A percentile compares a stretch with the other conserved stretches of the same genome.
These are phyloP conservation scores for Heliconius cydno DNA, from an alignment of 2,888 invertebrate species.

Conservation along the genomic window DNA sequence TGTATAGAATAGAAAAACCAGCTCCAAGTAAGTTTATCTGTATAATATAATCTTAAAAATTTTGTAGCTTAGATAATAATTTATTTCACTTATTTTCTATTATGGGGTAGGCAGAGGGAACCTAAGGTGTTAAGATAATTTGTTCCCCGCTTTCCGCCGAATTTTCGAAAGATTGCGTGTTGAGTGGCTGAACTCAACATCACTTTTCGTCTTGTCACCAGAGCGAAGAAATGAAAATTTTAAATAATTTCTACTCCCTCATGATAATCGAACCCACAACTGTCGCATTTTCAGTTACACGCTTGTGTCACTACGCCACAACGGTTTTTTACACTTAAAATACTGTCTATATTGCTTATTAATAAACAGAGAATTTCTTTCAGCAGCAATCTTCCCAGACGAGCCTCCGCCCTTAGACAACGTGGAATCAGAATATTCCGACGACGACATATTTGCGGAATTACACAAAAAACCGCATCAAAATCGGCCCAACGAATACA, in stretches of 20 bases:
- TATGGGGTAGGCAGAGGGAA: not conserved
- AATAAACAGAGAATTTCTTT: constrained; percentile 9
- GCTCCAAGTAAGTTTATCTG: constrained; percentile 56
- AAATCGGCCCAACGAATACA: constrained; percentile 39
- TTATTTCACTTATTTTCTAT: not conserved
- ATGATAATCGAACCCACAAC: too few relatives aligned
- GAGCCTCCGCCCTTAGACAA: constrained; percentile 82
- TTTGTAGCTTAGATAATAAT: not conserved
- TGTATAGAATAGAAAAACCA: constrained; percentile 77
- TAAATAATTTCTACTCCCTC: too few relatives aligned
- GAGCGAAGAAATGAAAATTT: too few relatives aligned
- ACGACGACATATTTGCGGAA: constrained; percentile 70
- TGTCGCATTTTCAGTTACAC: too few relatives aligned
- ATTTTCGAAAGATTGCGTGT: not conserved
- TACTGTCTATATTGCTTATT: not conserved
- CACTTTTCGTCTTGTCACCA: too few relatives aligned
- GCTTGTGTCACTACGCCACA: too few relatives aligned
- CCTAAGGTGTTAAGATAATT: not conserved
- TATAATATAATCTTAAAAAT: not conserved
- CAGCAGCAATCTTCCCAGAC: constrained; percentile 79
- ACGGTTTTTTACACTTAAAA: too few relatives aligned
- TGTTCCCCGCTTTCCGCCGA: not conserved
- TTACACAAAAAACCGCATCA: constrained; percentile 59
- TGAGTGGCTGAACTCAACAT: too few relatives aligned
- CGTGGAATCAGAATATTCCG: constrained; percentile 51